Conservation (phyloP, 2,113 vertebrate species). For the Oryzias celebensis region DNA sequence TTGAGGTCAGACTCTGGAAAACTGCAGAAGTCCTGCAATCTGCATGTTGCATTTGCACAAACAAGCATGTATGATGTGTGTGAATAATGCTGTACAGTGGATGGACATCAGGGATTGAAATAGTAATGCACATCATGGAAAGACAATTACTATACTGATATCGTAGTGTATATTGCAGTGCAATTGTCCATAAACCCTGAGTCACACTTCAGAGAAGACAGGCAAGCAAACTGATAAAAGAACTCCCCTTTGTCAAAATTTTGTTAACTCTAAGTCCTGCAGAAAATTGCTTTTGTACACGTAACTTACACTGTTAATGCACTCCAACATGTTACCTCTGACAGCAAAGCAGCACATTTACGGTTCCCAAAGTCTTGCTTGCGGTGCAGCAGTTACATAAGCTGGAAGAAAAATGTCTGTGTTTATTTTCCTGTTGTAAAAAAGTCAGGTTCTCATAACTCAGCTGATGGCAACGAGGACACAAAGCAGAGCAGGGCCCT, state of each 20-base stretch:
- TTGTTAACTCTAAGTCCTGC: slow-evolving; percentile 40
- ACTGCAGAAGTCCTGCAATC: slow-evolving; percentile 82
- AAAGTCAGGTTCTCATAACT: slow-evolving; percentile 9
- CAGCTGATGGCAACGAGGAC: neutral
- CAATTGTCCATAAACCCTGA: slow-evolving; percentile 92
- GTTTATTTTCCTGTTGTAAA: slow-evolving; percentile 2
- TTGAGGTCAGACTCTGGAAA: slow-evolving; percentile 64
- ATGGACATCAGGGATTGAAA: slow-evolving; percentile 77
- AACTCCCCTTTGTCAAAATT: slow-evolving; percentile 52
- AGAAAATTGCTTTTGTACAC: slow-evolving; percentile 26
- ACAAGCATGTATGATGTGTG: slow-evolving; percentile 85
- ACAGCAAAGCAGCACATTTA: too few species aligned
- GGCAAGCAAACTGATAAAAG: slow-evolving; percentile 66
- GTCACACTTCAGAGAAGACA: slow-evolving; percentile 89
- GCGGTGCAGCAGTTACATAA: neutral
- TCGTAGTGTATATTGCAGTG: slow-evolving; percentile 72
- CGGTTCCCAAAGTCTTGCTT: too few species aligned
- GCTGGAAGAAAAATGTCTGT: slow-evolving; percentile 9
- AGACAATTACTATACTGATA: slow-evolving; percentile 85
- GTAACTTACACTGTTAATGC: neutral
- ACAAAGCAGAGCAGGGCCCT: slow-evolving; percentile 2
- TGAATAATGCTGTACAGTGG: slow-evolving; percentile 80
- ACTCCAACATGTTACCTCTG: too few species aligned
- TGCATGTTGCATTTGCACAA: slow-evolving; percentile 77
- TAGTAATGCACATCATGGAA: slow-evolving; percentile 84